Evolutionary conservation across 1,140 invertebrate genomes (phyloP).

Genomic region (Drosophila triauraria): DNA sequence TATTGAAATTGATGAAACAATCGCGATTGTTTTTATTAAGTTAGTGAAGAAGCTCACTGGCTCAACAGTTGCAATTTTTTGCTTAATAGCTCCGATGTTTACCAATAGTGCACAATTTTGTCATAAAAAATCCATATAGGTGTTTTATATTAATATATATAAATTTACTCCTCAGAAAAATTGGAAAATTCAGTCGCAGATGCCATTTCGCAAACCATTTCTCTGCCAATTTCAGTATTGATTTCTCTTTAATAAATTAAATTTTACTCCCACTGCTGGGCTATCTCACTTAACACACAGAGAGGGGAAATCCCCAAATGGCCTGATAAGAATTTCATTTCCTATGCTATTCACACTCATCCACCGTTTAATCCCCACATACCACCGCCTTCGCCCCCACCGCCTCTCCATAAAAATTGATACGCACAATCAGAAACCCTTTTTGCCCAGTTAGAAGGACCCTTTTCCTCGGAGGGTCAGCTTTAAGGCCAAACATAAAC

Average conservation of each 20-base stretch:
- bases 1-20: no score
- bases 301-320: conserved; percentile 43
- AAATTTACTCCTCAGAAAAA: no score
- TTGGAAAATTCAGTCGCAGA: no score
- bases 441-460: conserved; percentile 28
- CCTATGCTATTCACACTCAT: conserved; percentile 53
- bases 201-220: neutral
- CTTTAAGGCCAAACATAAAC: conserved; percentile 59
- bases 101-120: no score
- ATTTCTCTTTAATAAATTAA: conserved; percentile 33
- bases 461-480: conserved; percentile 37
- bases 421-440: conserved; percentile 57
- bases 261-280: conserved; percentile 7
- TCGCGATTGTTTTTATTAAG: no score
- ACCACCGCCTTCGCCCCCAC: neutral
- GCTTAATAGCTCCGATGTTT: no score
- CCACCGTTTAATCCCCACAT: conserved; percentile 28
- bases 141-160: no score
- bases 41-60: no score
- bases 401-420: conserved; percentile 51
- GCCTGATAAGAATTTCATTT: conserved; percentile 60
- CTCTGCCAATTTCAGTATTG: neutral
- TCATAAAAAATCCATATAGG: no score
- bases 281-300: conserved; percentile 11
- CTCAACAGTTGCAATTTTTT: no score